Base-by-base conservation (phyloP, 2,888 invertebrate genomes). In the Leptogaster cylindrica region DNA sequence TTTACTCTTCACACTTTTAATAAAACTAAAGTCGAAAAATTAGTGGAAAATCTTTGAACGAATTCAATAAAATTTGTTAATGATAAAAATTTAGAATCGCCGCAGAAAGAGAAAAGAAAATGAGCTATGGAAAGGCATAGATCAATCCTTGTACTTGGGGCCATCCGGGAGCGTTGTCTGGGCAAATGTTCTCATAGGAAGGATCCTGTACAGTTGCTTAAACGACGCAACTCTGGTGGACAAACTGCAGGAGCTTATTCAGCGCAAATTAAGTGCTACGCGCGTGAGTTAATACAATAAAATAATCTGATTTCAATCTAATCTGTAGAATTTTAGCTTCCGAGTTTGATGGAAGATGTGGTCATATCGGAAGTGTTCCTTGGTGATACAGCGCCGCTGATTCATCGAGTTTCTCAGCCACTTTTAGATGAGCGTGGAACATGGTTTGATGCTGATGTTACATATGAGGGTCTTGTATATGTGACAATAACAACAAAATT, bases 401-500 rank as follows among this genome's bases (percentile, higher is more conserved):
- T 90, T 68, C 85, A 86, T 70, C 84, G 84, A 65, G 83, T 86
- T 14, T 84, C 85, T 4, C 83, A 85, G 70, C 93, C 93, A 0
- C 81, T 84, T 46, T 76, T 91, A 36, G 90, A 94, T 76, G 88
- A 90, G 68, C 86, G 89, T 74, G 95, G 95, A 2, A 80, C 92
- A 12, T 95, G 94, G 93, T 81, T 93, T 1, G 92, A 95, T 77
- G 81, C 93, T 41, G 90, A 93, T 73, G 78, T 93, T 10, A 85
- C 86, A 6, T 93, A 93, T 75, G 87, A 87, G 71, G 92, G 93
- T 10, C 82, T 85, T 51, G 84, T 91, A 55, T 85, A 88, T 20
- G 87, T 94, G 82, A 91, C 89, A 1, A 84, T 95, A 44, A 91
- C 92, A 75, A 94, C 94, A 0, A 92, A 93, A 77, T 80, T 94